A percentile compares a stretch with the other conserved stretches of the same genome.
Conservation (phyloP, 2,797 vertebrate species). For the Champsocephalus esox region DNA sequence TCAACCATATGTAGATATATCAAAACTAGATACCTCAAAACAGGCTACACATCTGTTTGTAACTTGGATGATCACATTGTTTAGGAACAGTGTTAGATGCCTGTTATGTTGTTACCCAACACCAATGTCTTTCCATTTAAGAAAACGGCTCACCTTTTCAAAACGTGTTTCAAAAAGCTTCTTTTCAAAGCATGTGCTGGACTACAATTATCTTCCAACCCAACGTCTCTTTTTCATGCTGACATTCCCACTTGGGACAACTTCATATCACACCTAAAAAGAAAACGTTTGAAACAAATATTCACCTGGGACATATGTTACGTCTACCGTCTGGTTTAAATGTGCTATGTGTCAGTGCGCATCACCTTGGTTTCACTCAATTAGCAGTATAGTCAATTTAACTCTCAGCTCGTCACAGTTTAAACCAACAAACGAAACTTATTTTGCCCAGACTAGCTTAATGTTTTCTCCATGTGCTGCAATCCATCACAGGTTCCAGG, state of each 20-base stretch:
- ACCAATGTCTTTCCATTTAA: background rate
- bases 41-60: background rate
- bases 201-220: background rate
- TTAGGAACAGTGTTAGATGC: background rate
- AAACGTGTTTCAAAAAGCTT: background rate
- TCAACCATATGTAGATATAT: background rate
- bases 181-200: background rate
- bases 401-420: background rate
- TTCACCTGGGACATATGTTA: background rate
- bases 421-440: slow-evolving; percentile 16
- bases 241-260: background rate
- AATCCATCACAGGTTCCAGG: slow-evolving; percentile 37
- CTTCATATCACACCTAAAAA: background rate
- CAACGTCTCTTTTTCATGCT: background rate
- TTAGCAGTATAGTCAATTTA: slow-evolving; percentile 1
- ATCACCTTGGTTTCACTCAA: slow-evolving; percentile 15
- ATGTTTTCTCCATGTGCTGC: slow-evolving; percentile 51
- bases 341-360: background rate
- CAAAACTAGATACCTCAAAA: background rate
- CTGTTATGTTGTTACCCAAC: background rate
- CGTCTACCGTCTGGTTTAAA: slow-evolving; percentile 1
- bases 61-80: too few species aligned
- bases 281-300: background rate
- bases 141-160: background rate
- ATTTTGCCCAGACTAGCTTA: slow-evolving; percentile 10